Conservation (phyloP, 2,888 invertebrate genomes). For the Noctuana brunneofusca region DNA sequence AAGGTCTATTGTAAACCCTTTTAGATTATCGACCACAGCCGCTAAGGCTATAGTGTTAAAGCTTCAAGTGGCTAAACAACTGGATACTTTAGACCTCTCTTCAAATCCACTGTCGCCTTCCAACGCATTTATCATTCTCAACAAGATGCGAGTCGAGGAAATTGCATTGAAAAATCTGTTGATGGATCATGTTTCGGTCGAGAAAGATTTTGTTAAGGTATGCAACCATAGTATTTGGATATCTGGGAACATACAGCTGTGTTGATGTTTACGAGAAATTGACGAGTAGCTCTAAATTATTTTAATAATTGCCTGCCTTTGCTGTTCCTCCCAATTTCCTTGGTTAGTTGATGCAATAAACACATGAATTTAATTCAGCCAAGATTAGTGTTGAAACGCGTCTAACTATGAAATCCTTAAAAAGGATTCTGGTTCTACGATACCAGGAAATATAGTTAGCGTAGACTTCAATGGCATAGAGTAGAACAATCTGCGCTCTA, state of each 20-base stretch:
- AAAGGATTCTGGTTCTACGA: too few species aligned
- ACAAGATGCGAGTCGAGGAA: constrained; percentile 27
- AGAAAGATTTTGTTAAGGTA: constrained; percentile 38
- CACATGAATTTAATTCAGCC: too few species aligned
- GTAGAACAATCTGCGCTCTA: too few species aligned
- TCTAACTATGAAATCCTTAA: too few species aligned
- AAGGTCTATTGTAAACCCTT: neutral
- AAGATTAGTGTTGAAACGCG: too few species aligned
- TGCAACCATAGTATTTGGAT: neutral
- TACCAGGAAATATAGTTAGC: too few species aligned
- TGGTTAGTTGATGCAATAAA: too few species aligned
- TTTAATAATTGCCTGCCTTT: too few species aligned
- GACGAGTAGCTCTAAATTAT: too few species aligned
- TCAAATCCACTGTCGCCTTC: constrained; percentile 38
- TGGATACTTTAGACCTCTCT: constrained; percentile 38
- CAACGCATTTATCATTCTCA: constrained; percentile 34
- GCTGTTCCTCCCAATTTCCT: too few species aligned
- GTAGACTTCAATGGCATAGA: too few species aligned
- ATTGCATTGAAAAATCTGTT: constrained; percentile 35
- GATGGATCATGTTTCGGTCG: constrained; percentile 37
- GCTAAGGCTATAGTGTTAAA: constrained; percentile 29
- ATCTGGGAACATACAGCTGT: neutral
- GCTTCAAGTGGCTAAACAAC: constrained; percentile 31
- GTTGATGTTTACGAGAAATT: too few species aligned
- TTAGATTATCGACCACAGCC: constrained; percentile 36